These are phyloP conservation scores for Mustelus asterias DNA, from an alignment of 2,113 vertebrate genomes.

Conservation along the genomic window DNA sequence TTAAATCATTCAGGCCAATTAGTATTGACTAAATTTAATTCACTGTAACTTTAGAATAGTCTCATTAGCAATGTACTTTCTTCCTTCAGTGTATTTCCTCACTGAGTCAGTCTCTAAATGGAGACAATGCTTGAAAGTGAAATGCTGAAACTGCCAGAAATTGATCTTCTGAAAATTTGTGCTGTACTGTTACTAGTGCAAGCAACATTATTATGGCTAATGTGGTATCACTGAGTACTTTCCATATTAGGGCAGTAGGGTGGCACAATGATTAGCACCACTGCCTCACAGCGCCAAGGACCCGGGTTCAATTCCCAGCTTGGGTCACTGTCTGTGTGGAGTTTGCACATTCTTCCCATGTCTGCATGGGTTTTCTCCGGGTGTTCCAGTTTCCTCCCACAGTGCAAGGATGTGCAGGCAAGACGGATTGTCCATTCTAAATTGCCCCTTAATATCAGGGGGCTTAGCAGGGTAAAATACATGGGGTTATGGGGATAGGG, in stretches of 20 bases:
- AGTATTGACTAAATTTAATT: background rate
- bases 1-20: background rate
- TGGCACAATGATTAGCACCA: too few relatives aligned
- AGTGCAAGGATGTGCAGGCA: too few relatives aligned
- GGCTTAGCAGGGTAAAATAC: too few relatives aligned
- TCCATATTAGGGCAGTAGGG: background rate
- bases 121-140: background rate
- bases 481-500: too few relatives aligned
- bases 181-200: background rate
- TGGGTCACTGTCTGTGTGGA: too few relatives aligned
- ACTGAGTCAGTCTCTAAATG: background rate
- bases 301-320: too few relatives aligned
- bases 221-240: background rate
- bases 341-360: too few relatives aligned
- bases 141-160: background rate
- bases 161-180: background rate
- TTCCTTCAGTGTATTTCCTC: background rate
- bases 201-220: background rate
- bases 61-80: background rate
- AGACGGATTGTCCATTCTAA: too few relatives aligned
- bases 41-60: background rate
- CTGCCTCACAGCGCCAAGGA: too few relatives aligned
- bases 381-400: too few relatives aligned
- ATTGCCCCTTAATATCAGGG: too few relatives aligned
- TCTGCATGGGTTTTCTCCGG: too few relatives aligned